A percentile compares a stretch with the other conserved stretches of the same genome.
phyloP scores from a whole-genome alignment of 2,797 vertebrate genomes.

The Micrastur ruficollis region DNA sequence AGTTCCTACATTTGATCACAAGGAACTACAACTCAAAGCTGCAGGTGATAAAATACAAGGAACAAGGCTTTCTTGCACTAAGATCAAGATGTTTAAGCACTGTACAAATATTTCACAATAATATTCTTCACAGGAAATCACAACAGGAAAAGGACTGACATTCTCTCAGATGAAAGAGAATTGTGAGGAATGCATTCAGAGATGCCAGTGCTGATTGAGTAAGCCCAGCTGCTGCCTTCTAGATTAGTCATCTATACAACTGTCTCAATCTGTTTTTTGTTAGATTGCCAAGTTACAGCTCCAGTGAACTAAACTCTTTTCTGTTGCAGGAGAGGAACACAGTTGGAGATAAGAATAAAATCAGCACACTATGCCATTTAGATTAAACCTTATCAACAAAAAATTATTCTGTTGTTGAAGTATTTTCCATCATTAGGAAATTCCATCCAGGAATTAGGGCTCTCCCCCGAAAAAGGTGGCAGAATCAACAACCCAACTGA shows the following conservation, averaged over 20 bases:
- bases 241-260: constrained; percentile 3
- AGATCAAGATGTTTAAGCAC: neutral
- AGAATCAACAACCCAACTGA: neutral
- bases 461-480: neutral
- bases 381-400: neutral
- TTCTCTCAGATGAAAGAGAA: neutral
- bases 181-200: neutral
- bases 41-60: neutral
- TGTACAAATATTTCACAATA: neutral
- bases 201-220: neutral
- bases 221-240: neutral
- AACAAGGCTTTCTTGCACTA: neutral
- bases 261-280: neutral
- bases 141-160: neutral
- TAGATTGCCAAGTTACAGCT: neutral
- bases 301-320: neutral
- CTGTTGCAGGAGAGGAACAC: neutral
- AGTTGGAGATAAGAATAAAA: neutral
- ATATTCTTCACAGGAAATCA: neutral
- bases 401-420: neutral
- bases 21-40: neutral
- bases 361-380: neutral
- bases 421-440: neutral
- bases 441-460: neutral
- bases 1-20: neutral